A percentile compares a stretch with the other conserved stretches of the same genome.
phyloP scores from a whole-genome alignment of 2,888 invertebrate genomes.

The Clistopyga incitator region DNA sequence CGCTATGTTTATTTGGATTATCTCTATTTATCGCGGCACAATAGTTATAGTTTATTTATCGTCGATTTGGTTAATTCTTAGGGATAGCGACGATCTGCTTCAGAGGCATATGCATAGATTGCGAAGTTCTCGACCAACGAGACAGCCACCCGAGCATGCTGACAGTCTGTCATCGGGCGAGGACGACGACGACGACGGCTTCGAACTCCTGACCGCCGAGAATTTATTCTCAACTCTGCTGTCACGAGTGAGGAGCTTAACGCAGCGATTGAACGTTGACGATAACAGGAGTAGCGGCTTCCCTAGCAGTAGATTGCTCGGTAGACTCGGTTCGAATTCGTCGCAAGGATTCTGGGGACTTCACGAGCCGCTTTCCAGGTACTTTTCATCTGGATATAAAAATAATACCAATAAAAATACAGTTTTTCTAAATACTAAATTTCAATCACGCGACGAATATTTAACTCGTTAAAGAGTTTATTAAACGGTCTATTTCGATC shows the following conservation, averaged over 20 bases:
- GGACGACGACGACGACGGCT: slow-evolving; percentile 95
- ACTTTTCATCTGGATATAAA: slow-evolving; percentile 65
- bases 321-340: slow-evolving; percentile 82
- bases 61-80: slow-evolving; percentile 58
- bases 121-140: slow-evolving; percentile 89
- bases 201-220: slow-evolving; percentile 96
- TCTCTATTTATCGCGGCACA: neutral
- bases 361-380: slow-evolving; percentile 85
- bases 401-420: neutral
- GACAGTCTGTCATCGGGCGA: slow-evolving; percentile 96
- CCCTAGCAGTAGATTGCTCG: slow-evolving; percentile 87
- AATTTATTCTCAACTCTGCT: slow-evolving; percentile 94
- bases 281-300: slow-evolving; percentile 89
- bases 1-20: neutral
- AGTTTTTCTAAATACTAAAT: neutral
- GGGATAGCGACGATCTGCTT: slow-evolving; percentile 81
- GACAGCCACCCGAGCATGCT: slow-evolving; percentile 88
- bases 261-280: slow-evolving; percentile 93
- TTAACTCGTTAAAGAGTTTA: slow-evolving; percentile 14
- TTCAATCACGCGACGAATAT: neutral
- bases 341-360: slow-evolving; percentile 84
- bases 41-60: slow-evolving; percentile 35
- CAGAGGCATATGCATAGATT: slow-evolving; percentile 82
- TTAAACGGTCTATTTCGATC: neutral
- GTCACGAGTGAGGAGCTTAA: slow-evolving; percentile 93